phyloP scores from a whole-genome alignment of 2,113 vertebrate genomes.

The Bucco capensis region DNA sequence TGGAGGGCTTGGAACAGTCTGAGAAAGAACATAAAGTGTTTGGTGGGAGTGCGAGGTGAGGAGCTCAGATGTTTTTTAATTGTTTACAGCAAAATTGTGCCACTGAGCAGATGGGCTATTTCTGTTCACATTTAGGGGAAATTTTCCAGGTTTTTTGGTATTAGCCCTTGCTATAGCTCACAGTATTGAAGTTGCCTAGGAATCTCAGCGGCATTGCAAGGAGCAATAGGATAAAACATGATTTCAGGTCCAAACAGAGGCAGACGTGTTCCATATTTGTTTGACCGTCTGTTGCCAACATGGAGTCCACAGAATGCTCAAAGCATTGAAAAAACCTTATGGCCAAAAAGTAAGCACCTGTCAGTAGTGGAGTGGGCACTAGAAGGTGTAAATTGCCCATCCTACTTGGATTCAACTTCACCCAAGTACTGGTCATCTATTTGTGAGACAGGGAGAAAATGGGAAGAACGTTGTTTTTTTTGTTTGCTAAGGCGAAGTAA shows the following conservation, averaged over 20 bases:
- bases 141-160: neutral
- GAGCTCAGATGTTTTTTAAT: neutral
- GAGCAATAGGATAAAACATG: neutral
- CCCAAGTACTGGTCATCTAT: neutral
- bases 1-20: neutral
- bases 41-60: neutral
- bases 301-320: neutral
- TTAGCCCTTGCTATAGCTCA: neutral
- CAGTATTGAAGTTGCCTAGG: neutral
- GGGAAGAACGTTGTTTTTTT: neutral
- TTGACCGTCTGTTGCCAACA: neutral
- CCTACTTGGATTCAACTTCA: neutral
- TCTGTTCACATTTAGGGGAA: neutral
- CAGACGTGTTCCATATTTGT: neutral
- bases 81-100: neutral
- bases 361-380: neutral
- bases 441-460: neutral
- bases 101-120: neutral
- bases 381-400: neutral
- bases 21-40: neutral
- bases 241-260: neutral
- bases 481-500: neutral
- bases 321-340: neutral
- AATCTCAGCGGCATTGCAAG: neutral
- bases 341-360: neutral